Conservation (phyloP, 2,113 vertebrate species). For the Grammomys dolichurus region DNA sequence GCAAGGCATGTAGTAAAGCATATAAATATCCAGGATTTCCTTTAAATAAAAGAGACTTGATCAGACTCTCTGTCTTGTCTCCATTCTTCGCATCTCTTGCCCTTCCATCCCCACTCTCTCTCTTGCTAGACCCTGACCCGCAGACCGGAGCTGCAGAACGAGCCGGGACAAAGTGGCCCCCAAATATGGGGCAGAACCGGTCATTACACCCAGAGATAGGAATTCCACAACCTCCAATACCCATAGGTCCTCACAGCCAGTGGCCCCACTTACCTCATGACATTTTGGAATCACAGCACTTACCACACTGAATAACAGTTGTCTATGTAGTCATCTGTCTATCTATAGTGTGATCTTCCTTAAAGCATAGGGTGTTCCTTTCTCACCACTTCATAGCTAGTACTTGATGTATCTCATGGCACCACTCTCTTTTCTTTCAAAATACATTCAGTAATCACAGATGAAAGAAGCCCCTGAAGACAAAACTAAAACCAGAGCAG, state of each 20-base stretch:
- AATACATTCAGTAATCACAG: neutral
- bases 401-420: rapidly evolving
- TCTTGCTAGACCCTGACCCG: too few species aligned
- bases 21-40: too few species aligned
- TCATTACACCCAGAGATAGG: neutral
- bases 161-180: too few species aligned
- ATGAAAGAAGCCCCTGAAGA: neutral
- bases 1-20: too few species aligned
- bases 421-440: neutral
- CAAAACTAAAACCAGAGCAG: neutral
- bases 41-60: too few species aligned
- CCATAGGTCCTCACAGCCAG: rapidly evolving
- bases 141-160: too few species aligned
- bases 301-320: neutral
- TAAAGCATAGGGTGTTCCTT: neutral
- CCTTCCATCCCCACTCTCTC: too few species aligned
- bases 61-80: too few species aligned
- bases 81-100: too few species aligned
- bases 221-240: neutral
- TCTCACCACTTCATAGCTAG: neutral
- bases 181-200: too few species aligned
- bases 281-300: neutral
- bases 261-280: neutral
- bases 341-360: neutral
- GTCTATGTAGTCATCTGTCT: neutral